A percentile compares a stretch with the other conserved stretches of the same genome.
Conservation (phyloP, 2,113 vertebrate species). For the Pelecanoides urinatrix region DNA sequence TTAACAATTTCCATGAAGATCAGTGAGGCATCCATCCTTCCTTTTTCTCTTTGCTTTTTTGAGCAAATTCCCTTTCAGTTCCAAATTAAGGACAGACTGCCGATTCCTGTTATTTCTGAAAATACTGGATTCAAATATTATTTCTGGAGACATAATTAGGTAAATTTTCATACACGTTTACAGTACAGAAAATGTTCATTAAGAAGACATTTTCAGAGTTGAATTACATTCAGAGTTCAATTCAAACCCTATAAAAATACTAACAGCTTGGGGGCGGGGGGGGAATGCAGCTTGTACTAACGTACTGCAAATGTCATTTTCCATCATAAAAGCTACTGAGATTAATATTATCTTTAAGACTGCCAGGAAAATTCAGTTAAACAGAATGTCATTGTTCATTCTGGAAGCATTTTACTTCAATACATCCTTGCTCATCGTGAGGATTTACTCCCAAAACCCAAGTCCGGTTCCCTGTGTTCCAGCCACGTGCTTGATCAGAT, state of each 20-base stretch:
- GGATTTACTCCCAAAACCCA: background rate
- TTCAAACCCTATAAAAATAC: background rate
- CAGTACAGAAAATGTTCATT: background rate
- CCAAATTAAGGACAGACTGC: background rate
- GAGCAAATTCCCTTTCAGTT: background rate
- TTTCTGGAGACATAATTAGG: background rate
- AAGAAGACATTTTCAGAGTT: background rate
- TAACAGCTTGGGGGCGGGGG: background rate
- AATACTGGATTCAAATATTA: background rate
- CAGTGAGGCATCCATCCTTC: background rate
- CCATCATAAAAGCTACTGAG: background rate
- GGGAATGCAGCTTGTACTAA: background rate
- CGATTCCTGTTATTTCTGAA: background rate
- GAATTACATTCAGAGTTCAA: background rate
- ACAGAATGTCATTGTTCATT: background rate
- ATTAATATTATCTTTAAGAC: background rate
- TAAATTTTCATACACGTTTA: background rate
- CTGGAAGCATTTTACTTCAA: background rate
- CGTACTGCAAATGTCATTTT: background rate
- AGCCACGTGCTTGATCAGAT: background rate
- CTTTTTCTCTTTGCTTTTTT: background rate
- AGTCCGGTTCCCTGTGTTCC: background rate
- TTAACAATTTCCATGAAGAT: background rate
- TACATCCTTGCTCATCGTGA: rapidly evolving
- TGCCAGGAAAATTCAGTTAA: background rate